Evolutionary conservation across 2,888 invertebrate genomes (phyloP).

Genomic region (Drosophila melanosoma): DNA sequence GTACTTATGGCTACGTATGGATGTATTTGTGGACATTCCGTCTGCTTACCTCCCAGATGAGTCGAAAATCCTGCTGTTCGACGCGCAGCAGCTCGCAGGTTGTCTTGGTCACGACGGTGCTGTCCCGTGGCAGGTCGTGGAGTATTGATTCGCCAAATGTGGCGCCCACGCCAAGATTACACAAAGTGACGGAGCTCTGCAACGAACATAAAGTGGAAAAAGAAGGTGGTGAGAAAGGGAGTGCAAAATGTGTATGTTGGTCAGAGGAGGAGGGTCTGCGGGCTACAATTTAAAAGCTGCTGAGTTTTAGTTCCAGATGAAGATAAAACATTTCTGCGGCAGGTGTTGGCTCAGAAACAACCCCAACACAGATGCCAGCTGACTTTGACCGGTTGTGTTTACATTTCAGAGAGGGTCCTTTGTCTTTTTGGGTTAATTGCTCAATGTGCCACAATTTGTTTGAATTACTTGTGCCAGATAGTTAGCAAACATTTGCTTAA

Average conservation of each 20-base stretch:
- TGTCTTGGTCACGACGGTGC: slow-evolving; percentile 90
- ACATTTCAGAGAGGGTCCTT: slow-evolving; percentile 10
- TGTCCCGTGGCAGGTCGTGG: slow-evolving; percentile 89
- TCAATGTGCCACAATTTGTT: slow-evolving; percentile 62
- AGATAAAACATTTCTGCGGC: slow-evolving; percentile 45
- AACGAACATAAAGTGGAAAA: slow-evolving; percentile 65
- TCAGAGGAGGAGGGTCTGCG: neutral
- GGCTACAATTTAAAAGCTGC: slow-evolving; percentile 35
- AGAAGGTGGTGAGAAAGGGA: neutral
- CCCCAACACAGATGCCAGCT: neutral
- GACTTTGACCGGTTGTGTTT: slow-evolving; percentile 16
- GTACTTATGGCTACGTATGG: neutral
- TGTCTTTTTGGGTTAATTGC: slow-evolving; percentile 56
- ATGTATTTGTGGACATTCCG: neutral
- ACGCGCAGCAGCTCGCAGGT: slow-evolving; percentile 91
- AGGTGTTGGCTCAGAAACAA: slow-evolving; percentile 21
- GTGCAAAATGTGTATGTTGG: neutral
- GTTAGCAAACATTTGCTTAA: slow-evolving; percentile 58
- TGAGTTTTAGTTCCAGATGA: slow-evolving; percentile 42
- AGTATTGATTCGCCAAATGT: slow-evolving; percentile 92
- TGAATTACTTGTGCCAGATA: slow-evolving; percentile 36
- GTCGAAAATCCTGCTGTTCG: slow-evolving; percentile 91
- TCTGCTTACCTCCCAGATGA: slow-evolving; percentile 90
- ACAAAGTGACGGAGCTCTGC: slow-evolving; percentile 88
- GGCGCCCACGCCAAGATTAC: slow-evolving; percentile 90